Percentiles rank a stretch among this genome's conserved stretches.
These are phyloP conservation scores for Phoebastria nigripes DNA, from an alignment of 2,797 vertebrate species.

Conservation along the genomic window DNA sequence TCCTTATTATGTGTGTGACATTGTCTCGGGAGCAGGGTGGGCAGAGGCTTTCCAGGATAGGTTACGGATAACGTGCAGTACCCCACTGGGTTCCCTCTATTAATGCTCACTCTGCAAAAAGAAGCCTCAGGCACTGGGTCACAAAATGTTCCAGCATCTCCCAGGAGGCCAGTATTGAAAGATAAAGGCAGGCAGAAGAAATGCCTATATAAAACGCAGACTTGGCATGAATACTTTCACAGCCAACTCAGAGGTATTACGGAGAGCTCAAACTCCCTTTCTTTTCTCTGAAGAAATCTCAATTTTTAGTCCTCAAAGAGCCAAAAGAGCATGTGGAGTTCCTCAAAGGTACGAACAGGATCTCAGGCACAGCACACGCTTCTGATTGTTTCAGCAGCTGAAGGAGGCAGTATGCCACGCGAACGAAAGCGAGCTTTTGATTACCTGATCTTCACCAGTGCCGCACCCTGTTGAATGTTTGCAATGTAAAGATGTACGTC, in stretches of 20 bases:
- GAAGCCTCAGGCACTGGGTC: constrained; percentile 5
- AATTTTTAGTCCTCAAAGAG: background rate
- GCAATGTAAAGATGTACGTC: background rate
- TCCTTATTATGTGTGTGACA: background rate
- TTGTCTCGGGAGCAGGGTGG: background rate
- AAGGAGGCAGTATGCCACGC: background rate
- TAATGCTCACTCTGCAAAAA: constrained; percentile 25
- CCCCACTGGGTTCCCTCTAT: background rate
- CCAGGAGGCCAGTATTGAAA: background rate
- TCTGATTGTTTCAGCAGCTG: constrained; percentile 12
- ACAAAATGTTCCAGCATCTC: constrained; percentile 23
- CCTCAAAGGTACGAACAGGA: background rate
- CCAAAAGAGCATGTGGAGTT: background rate
- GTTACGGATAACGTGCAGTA: background rate
- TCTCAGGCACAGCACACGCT: background rate
- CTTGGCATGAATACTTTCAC: background rate
- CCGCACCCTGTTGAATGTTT: fast-evolving
- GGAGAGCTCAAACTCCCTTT: background rate
- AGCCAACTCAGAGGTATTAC: background rate
- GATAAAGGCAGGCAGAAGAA: constrained; percentile 29
- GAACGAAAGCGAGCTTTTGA: background rate
- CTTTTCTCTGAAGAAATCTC: background rate
- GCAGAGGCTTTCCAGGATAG: background rate
- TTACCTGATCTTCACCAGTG: background rate
- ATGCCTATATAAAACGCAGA: constrained; percentile 1